Base-by-base conservation (phyloP, 2,113 vertebrate species). In the Odobenus rosmarus region DNA sequence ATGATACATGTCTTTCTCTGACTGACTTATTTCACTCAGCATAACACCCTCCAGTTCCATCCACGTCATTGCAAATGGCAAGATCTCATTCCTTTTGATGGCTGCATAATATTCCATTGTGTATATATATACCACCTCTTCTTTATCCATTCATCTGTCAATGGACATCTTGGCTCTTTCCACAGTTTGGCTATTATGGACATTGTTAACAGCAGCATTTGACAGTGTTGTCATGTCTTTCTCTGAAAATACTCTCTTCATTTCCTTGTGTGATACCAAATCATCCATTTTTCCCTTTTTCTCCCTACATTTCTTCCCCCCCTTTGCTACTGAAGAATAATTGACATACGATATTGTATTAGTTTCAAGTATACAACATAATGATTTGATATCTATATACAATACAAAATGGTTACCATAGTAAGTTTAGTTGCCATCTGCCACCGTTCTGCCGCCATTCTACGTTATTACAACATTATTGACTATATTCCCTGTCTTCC, bases 221-320 rank as follows among this genome's bases (percentile, higher is more conserved):
- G 42, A 36, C 5, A 31, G 26, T 26, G 7, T 5, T 26, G 21
- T 57, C 9, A 24, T 14, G 7, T 3, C 9, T 72, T 53, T 23
- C 53, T 53, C 42, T n/a, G 57, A 28, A 49, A 21, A 46, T 19
- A 19, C 12, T 10, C 36, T 24, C 28, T 53, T 39, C 7, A 1
- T 19, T 15, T 23, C 2, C 5, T 2, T 28, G 19, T 19, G 6
- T 13, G 15, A n/a, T 5, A 5, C 3, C 4, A 16, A 16, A 23
- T 19, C 3, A 0, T n/a, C 8, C 4, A 24, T 6, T 21, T 11
- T 93, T 33, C 14, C 9, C 1, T 10, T 26, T 36, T 11, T 4
- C 12, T 14, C 72, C 14, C 14, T 9, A 31, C 74, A 31, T 49
- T 28, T 36, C n/a, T 57, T 28, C 36, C 7, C 16, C 15, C 36